These are phyloP conservation scores for Enoplosus armatus DNA, from an alignment of 2,797 vertebrate species.

Conservation along the genomic window DNA sequence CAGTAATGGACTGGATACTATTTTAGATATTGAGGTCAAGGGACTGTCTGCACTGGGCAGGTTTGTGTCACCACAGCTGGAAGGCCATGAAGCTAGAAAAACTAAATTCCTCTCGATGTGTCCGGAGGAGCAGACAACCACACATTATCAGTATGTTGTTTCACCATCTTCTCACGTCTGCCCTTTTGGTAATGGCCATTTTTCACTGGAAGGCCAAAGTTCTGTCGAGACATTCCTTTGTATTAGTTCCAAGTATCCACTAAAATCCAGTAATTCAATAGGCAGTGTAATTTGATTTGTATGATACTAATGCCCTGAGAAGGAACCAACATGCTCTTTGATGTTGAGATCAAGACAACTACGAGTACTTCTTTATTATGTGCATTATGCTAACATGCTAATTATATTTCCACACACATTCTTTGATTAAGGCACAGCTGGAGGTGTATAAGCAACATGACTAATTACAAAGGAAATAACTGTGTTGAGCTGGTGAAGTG, in stretches of 20 bases:
- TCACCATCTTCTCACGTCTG: constrained; percentile 33
- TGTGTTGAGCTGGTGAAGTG: constrained; percentile 60
- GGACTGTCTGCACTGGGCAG: constrained; percentile 56
- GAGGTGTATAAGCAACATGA: constrained; percentile 74
- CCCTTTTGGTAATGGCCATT: constrained; percentile 36
- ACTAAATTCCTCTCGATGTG: constrained; percentile 42
- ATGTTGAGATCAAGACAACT: constrained; percentile 79
- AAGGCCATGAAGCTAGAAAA: constrained; percentile 27
- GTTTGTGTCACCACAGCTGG: constrained; percentile 51
- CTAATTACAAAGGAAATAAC: constrained; percentile 76
- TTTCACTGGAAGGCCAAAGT: constrained; percentile 37
- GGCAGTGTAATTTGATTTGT: constrained; percentile 77
- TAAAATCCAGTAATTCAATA: constrained; percentile 79
- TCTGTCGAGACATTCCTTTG: constrained; percentile 62
- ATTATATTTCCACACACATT: constrained; percentile 83
- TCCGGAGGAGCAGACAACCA: constrained; percentile 27
- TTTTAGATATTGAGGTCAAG: constrained; percentile 74
- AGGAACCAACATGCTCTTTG: constrained; percentile 78
- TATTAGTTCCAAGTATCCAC: constrained; percentile 71
- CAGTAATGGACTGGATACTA: constrained; percentile 69
- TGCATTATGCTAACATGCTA: constrained; percentile 80
- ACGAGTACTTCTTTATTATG: constrained; percentile 76
- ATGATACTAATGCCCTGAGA: constrained; percentile 75
- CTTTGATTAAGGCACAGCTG: constrained; percentile 82
- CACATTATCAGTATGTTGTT: constrained; percentile 50